phyloP scores from a whole-genome alignment of 2,797 vertebrate species.

The Ceyx erithaca region DNA sequence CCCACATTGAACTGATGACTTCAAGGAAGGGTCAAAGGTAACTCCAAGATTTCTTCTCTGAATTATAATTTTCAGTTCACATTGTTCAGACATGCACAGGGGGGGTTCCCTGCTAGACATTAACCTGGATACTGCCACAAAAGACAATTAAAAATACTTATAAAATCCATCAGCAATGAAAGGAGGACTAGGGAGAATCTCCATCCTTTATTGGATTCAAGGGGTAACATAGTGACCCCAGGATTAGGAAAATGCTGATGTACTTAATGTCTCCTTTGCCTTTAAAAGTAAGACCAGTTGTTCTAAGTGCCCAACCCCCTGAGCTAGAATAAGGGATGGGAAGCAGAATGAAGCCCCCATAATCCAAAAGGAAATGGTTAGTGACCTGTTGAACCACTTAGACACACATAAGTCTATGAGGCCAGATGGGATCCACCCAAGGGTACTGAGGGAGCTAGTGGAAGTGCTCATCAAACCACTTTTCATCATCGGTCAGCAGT shows the following conservation, averaged over 20 bases:
- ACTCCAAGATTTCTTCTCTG: neutral
- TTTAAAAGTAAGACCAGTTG: no score
- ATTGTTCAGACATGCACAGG: neutral
- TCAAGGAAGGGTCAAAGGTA: neutral
- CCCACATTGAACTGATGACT: neutral
- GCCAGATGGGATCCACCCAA: neutral
- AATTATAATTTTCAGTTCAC: neutral
- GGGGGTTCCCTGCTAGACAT: neutral
- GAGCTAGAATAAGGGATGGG: neutral
- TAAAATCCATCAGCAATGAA: no score
- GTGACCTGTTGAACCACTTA: neutral
- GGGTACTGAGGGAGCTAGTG: neutral
- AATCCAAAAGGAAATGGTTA: neutral
- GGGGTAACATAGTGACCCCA: neutral
- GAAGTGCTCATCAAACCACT: neutral
- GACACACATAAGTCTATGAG: neutral
- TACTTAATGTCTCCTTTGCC: neutral
- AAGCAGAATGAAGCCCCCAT: neutral
- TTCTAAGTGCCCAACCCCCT: neutral
- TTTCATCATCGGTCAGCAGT: neutral
- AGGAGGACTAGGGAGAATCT: no score
- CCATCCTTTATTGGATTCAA: neutral
- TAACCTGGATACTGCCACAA: no score
- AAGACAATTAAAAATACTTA: no score
- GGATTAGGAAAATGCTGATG: neutral